Base-by-base conservation (phyloP, 2,888 invertebrate genomes). In the Conistra vaccinii region DNA sequence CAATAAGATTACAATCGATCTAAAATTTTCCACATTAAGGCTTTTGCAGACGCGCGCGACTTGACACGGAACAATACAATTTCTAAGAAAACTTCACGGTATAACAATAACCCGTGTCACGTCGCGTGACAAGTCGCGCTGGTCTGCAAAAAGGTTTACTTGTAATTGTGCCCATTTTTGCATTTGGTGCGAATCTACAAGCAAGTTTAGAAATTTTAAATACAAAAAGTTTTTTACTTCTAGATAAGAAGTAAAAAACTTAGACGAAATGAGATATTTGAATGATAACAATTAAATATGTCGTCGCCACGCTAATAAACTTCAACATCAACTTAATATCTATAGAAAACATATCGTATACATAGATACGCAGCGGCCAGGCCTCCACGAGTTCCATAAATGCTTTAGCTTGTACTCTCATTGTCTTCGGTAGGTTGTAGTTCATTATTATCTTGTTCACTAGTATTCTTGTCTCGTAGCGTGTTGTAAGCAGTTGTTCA, bases 211-310 rank as follows among this genome's bases (percentile, higher is more conserved):
- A 61, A 61, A 60, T 2, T 4, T 51, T 2, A 17, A 42, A 42
- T 10, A 0, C 14, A 55, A 39, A 26, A 17, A n/a, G n/a, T n/a
- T n/a, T n/a, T n/a, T n/a, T 69, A 61, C 4, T 32, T 9, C n/a
- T n/a, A n/a, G n/a, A n/a, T n/a, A n/a, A 42, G 29, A 20, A n/a
- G 20, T 14, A 55, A 3, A 20, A 32, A 3, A 39, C 20, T 51
- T 71, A 73, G 1, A 73, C 1, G 42, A 77, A 91, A 82, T 93
- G 92, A 68, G 91, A 92, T 51, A 94, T 86, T 87, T 95, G 95
- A 80, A 95, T 90, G 39, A 94, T 91, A 53, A 95, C 90, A 85
- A 95, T 94, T 63, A 95, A 90, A 83, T 94, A 95, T 0, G 94
- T 94, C 0, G 94, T 93, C 29, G 94, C 91, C 3, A 94, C 91